A percentile compares a stretch with the other conserved stretches of the same genome.
phyloP scores from a whole-genome alignment of 2,888 invertebrate species.

The Cerceris ruficornis region DNA sequence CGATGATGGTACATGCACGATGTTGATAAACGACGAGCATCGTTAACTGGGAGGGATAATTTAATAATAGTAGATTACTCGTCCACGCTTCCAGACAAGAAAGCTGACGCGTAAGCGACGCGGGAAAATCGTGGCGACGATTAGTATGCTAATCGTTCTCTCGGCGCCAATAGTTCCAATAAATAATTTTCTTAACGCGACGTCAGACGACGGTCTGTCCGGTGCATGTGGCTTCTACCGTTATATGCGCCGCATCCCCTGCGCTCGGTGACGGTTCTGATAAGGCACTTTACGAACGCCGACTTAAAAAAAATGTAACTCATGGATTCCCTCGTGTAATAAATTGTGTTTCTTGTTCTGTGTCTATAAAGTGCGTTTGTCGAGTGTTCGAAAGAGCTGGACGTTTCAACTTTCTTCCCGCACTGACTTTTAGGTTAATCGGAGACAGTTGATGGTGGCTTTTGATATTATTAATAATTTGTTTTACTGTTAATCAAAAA shows the following conservation, averaged over 20 bases:
- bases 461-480: too few species aligned
- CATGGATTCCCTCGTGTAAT: conserved; percentile 3
- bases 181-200: conserved; percentile 70
- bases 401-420: too few species aligned
- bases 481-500: too few species aligned
- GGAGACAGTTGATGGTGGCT: too few species aligned
- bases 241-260: conserved; percentile 42
- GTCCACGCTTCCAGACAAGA: conserved; percentile 12
- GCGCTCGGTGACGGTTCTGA: conserved; percentile 33
- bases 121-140: conserved; percentile 45
- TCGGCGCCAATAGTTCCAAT: conserved; percentile 66
- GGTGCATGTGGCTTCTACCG: conserved; percentile 32
- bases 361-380: too few species aligned
- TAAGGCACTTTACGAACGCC: conserved; percentile 26
- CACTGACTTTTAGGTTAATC: too few species aligned
- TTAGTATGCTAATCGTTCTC: conserved; percentile 71
- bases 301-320: background rate
- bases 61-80: conserved; percentile 74
- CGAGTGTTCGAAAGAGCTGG: too few species aligned
- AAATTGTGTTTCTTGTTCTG: conserved; percentile 16
- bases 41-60: conserved; percentile 67
- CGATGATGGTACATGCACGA: conserved; percentile 57
- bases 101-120: conserved; percentile 11
- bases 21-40: conserved; percentile 76
- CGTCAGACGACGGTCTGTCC: conserved; percentile 41